Evolutionary conservation across 2,797 vertebrate genomes (phyloP).

Genomic region (Tenualosa ilisha): DNA sequence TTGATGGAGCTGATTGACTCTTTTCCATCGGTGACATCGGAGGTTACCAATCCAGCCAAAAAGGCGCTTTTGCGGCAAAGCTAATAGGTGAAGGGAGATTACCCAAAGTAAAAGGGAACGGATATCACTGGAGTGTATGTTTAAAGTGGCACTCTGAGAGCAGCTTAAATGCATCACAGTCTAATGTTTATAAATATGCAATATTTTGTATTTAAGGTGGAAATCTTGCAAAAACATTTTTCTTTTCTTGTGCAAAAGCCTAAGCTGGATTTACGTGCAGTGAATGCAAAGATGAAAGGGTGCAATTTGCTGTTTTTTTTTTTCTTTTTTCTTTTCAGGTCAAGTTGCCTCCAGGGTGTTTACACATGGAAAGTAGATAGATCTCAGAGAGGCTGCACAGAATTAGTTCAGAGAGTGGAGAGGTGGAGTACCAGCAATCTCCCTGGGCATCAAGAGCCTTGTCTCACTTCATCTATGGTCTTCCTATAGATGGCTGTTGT

Average conservation of each 20-base stretch:
- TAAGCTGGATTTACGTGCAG: conserved; percentile 59
- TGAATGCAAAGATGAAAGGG: conserved; percentile 68
- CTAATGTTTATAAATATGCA: neutral
- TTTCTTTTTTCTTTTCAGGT: conserved; percentile 74
- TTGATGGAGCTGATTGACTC: conserved; percentile 24
- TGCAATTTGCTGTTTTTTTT: neutral
- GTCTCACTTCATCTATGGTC: neutral
- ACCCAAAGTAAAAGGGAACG: neutral
- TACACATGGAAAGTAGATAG: conserved; percentile 68
- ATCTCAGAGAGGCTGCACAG: conserved; percentile 58
- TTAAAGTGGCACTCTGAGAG: neutral
- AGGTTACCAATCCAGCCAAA: neutral
- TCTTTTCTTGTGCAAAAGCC: neutral
- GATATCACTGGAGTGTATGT: neutral
- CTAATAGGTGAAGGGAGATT: neutral
- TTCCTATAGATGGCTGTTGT: neutral
- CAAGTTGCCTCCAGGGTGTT: conserved; percentile 70
- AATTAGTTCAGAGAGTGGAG: conserved; percentile 61
- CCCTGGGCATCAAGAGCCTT: neutral
- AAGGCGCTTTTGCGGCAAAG: neutral
- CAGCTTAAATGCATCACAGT: neutral
- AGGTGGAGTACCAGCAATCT: conserved; percentile 32
- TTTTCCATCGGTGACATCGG: neutral
- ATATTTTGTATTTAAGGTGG: neutral
- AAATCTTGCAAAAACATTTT: neutral